Percentiles rank a stretch among this genome's conserved stretches.
phyloP scores from a whole-genome alignment of 2,113 vertebrate species.

The Prochilodus magdalenae region DNA sequence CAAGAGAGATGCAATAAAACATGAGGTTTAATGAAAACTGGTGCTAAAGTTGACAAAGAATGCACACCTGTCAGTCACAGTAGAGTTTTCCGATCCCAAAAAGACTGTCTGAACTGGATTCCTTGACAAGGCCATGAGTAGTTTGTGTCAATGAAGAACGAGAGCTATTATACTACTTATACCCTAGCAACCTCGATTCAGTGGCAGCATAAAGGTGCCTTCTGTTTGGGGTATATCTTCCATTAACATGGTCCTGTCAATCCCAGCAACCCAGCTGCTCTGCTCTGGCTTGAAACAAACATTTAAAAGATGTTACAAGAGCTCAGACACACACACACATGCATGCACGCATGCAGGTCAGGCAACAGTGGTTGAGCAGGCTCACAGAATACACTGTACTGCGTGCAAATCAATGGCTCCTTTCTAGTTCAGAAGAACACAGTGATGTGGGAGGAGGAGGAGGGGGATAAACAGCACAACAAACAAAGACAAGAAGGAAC shows the following conservation, averaged over 20 bases:
- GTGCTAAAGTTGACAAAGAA: not conserved
- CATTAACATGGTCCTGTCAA: not conserved
- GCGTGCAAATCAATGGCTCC: not conserved
- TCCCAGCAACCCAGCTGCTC: not conserved
- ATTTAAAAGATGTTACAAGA: slow-evolving; percentile 2
- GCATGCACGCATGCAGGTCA: not conserved
- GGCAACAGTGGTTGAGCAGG: not conserved
- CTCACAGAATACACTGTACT: not conserved
- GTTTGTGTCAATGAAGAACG: not conserved
- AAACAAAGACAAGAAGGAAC: slow-evolving; percentile 6
- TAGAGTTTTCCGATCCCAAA: not conserved
- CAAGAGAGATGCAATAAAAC: not conserved
- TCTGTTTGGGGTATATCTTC: not conserved
- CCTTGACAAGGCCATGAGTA: not conserved
- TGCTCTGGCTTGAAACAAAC: slow-evolving; percentile 7
- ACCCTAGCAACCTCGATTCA: not conserved
- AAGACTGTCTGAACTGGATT: not conserved
- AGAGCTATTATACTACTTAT: not conserved
- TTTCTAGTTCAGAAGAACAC: not conserved
- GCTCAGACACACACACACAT: not conserved
- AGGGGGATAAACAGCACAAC: not conserved
- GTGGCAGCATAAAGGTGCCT: not conserved
- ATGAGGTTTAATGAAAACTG: not conserved
- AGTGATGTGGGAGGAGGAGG: not conserved
- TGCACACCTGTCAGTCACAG: not conserved